These are phyloP conservation scores for Ciconia maguari DNA, from an alignment of 2,113 vertebrate genomes.

Conservation along the genomic window DNA sequence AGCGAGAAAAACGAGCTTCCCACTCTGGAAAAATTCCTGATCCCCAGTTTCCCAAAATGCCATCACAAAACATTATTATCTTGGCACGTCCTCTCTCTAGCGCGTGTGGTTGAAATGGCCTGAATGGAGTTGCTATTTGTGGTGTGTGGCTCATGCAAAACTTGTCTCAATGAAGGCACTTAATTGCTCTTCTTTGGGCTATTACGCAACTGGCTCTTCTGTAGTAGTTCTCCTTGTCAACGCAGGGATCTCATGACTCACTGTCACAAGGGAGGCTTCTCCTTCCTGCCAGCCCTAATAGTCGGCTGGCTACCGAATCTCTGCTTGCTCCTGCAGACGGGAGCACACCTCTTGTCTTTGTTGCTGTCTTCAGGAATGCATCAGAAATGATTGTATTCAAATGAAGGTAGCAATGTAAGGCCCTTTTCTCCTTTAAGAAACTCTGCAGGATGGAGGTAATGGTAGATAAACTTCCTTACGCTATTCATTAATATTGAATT, in stretches of 20 bases:
- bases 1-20: neutral
- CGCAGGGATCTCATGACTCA: neutral
- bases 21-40: neutral
- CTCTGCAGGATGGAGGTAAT: neutral
- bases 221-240: neutral
- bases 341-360: neutral
- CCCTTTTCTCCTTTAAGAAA: neutral
- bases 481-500: neutral
- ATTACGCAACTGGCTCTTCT: neutral
- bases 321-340: neutral
- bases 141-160: neutral
- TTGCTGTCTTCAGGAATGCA: neutral
- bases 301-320: neutral
- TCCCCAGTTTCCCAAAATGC: neutral
- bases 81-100: neutral
- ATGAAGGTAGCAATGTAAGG: neutral
- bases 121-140: neutral
- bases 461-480: neutral
- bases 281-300: neutral
- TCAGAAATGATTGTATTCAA: neutral
- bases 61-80: neutral
- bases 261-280: conserved; percentile 10
- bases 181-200: neutral
- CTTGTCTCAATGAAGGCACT: neutral
- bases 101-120: neutral